phyloP scores from a whole-genome alignment of 2,797 vertebrate species.

The Loriculus beryllinus region DNA sequence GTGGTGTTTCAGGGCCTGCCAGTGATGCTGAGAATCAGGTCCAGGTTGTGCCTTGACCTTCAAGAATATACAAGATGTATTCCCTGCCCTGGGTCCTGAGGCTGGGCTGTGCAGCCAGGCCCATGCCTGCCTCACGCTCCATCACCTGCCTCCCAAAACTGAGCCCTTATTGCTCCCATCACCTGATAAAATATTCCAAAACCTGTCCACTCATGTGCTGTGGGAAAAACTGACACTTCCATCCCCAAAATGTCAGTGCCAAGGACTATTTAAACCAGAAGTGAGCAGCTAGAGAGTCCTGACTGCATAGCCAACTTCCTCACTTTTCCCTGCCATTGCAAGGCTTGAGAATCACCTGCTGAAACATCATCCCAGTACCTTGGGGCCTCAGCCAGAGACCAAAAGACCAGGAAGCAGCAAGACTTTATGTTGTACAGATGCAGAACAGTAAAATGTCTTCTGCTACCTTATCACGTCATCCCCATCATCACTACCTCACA shows the following conservation, averaged over 20 bases:
- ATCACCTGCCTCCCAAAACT: background rate
- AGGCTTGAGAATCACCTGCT: background rate
- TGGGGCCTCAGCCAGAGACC: background rate
- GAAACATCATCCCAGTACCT: background rate
- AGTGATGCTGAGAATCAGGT: background rate
- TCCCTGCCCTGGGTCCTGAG: fast-evolving
- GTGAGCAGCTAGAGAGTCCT: background rate
- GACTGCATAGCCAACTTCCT: background rate
- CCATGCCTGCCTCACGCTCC: fast-evolving
- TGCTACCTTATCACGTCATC: background rate
- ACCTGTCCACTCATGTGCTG: background rate
- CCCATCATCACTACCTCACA: background rate
- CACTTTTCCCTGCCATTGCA: fast-evolving
- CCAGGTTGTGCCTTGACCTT: background rate
- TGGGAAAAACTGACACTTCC: background rate
- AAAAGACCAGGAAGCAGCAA: background rate
- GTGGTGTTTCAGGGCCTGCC: background rate
- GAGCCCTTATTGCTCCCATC: background rate
- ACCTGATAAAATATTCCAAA: background rate
- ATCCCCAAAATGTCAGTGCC: background rate
- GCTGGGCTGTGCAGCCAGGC: fast-evolving
- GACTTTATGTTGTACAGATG: background rate
- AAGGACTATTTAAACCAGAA: background rate
- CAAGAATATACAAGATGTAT: fast-evolving
- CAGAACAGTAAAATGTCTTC: background rate